Conservation (phyloP, 2,888 invertebrate species). For the Bruchidius siliquastri region DNA sequence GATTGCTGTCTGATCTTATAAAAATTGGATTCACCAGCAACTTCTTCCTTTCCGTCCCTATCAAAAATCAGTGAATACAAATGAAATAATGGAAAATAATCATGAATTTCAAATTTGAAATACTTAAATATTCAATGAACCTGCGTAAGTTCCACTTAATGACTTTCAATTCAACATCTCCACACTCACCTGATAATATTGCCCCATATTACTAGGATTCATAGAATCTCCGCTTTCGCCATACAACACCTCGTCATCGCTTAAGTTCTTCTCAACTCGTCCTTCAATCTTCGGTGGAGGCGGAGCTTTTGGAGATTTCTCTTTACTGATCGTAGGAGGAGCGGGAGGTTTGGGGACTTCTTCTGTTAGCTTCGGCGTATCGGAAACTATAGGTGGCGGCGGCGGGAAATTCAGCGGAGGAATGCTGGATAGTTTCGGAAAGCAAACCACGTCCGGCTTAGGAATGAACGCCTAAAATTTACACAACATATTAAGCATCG, state of each 20-base stretch:
- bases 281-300: constrained; percentile 19
- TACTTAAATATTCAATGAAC: too few relatives aligned
- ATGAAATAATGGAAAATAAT: too few relatives aligned
- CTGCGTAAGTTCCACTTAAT: too few relatives aligned
- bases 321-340: constrained; percentile 32
- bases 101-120: too few relatives aligned
- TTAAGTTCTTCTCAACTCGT: constrained; percentile 18
- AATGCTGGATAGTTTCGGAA: constrained; percentile 43
- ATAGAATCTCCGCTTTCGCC: constrained; percentile 26
- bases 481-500: too few relatives aligned
- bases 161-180: too few relatives aligned
- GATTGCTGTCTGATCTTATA: too few relatives aligned
- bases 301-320: constrained; percentile 20
- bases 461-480: constrained; percentile 40
- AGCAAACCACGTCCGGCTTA: constrained; percentile 46
- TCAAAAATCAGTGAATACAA: too few relatives aligned
- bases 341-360: constrained; percentile 27
- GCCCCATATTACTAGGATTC: constrained; percentile 30
- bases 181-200: constrained; percentile 30
- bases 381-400: constrained; percentile 23
- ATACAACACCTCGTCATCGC: constrained; percentile 27
- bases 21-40: too few relatives aligned
- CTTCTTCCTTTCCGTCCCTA: too few relatives aligned
- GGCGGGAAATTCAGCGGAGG: constrained; percentile 38
- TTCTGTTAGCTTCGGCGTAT: not conserved